phyloP scores from a whole-genome alignment of 92 coral and sea anemone genomes.

The Porites cylindrica region DNA sequence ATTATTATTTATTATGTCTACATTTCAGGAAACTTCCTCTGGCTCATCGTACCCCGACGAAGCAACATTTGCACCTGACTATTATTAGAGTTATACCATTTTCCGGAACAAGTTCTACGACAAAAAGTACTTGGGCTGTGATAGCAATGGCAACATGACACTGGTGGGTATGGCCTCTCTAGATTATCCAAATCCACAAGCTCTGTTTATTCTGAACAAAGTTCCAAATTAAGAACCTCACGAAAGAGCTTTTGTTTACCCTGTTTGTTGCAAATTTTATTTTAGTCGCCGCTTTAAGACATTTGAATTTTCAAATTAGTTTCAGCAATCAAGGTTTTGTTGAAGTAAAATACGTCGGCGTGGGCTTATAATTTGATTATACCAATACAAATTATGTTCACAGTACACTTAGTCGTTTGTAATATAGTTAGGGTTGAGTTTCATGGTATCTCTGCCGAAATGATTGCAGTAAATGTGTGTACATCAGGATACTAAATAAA shows the following conservation, averaged over 20 bases:
- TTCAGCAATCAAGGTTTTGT: too few species aligned
- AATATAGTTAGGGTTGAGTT: too few species aligned
- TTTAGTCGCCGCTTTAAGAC: background rate
- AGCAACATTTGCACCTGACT: slow-evolving; percentile 3
- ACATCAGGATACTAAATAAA: too few species aligned
- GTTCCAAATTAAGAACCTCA: background rate
- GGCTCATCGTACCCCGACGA: background rate
- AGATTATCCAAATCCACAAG: slow-evolving; percentile 45
- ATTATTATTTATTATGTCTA: too few species aligned
- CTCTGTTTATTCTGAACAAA: slow-evolving; percentile 22
- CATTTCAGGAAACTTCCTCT: background rate
- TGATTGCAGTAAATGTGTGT: too few species aligned
- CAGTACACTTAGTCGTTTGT: too few species aligned
- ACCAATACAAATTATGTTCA: too few species aligned
- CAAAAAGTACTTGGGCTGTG: slow-evolving; percentile 24
- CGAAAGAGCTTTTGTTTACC: too few species aligned
- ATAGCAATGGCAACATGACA: slow-evolving; percentile 24
- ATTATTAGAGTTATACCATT: slow-evolving; percentile 52
- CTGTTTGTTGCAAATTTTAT: too few species aligned
- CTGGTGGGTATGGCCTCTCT: background rate
- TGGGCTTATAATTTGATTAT: too few species aligned
- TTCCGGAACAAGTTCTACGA: slow-evolving; percentile 4
- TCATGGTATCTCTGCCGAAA: too few species aligned
- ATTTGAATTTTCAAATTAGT: background rate
- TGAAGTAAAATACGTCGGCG: too few species aligned